phyloP scores from a whole-genome alignment of 2,797 vertebrate species.

The Alcedo quadribrachys region DNA sequence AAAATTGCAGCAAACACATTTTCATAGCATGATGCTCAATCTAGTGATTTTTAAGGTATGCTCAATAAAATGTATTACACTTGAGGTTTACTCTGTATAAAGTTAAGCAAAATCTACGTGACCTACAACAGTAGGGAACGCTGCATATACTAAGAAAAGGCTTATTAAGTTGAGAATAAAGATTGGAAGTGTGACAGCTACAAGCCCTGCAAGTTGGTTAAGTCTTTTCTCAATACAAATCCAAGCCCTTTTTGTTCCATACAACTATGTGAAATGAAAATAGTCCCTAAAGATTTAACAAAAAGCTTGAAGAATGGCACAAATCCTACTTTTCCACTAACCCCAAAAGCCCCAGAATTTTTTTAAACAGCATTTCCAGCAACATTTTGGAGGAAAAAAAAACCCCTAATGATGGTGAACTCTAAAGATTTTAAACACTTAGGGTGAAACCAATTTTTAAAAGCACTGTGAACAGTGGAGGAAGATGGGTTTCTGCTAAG shows the following conservation, averaged over 20 bases:
- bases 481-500: background rate
- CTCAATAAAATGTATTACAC: background rate
- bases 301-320: background rate
- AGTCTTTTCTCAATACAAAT: background rate
- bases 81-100: background rate
- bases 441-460: background rate
- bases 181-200: background rate
- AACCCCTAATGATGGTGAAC: background rate
- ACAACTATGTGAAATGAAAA: background rate
- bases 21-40: background rate
- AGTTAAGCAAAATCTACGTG: background rate
- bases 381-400: background rate
- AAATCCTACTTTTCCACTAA: background rate
- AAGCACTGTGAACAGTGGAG: background rate
- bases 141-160: background rate
- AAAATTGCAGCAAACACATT: background rate
- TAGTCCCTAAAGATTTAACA: background rate
- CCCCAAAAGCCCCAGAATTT: background rate
- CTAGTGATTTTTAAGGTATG: slow-evolving; percentile 20
- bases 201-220: background rate
- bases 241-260: background rate
- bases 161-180: slow-evolving; percentile 30
- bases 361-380: background rate
- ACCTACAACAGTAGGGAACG: background rate
- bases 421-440: background rate